These are phyloP conservation scores for Varanus salvator DNA, from an alignment of 2,113 vertebrate species.

Conservation along the genomic window DNA sequence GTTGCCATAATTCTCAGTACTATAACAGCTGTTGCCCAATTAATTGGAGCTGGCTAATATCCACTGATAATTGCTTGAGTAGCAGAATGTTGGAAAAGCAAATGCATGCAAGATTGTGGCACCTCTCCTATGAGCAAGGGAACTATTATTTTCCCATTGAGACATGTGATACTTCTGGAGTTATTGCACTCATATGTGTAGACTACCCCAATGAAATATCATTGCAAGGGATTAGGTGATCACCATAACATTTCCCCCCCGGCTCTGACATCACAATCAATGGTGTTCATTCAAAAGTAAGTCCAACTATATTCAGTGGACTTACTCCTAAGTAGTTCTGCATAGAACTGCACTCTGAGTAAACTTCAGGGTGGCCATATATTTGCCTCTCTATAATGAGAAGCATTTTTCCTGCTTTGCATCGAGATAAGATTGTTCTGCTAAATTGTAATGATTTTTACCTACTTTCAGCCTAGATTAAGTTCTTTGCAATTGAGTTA, in stretches of 20 bases:
- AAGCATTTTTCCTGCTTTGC: neutral
- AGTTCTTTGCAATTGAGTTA: neutral
- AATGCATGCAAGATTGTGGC: neutral
- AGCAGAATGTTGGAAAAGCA: neutral
- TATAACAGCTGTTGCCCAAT: neutral
- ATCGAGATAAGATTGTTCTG: neutral
- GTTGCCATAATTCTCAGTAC: neutral
- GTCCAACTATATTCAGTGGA: neutral
- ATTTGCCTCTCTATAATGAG: neutral
- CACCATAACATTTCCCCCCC: neutral
- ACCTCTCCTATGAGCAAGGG: neutral
- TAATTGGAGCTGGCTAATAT: neutral
- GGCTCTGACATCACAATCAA: neutral
- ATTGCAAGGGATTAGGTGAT: neutral
- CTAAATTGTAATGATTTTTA: constrained; percentile 3
- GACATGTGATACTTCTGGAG: too few relatives aligned
- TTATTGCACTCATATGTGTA: too few relatives aligned
- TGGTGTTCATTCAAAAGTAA: neutral
- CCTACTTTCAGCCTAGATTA: neutral
- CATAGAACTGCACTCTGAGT: neutral
- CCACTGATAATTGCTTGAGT: neutral
- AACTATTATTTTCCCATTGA: neutral
- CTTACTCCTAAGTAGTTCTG: neutral
- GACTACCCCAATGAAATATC: neutral
- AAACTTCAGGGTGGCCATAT: constrained; percentile 5